Conservation (phyloP, 1,140 invertebrate species). For the Pseudachorutes palmiensis region DNA sequence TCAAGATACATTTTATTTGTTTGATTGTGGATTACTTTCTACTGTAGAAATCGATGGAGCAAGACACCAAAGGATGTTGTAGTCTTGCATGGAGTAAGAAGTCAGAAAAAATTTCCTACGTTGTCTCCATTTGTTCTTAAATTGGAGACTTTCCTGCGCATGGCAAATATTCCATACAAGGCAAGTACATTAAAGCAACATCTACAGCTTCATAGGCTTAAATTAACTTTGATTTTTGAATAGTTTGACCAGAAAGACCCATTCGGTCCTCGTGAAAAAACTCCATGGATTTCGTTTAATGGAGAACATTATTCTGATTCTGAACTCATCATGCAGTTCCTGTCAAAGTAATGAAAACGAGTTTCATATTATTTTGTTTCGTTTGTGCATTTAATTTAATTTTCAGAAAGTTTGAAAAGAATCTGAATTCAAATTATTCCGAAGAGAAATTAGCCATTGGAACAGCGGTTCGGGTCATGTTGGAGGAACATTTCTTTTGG, state of each 20-base stretch:
- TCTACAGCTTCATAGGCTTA: conserved; percentile 11
- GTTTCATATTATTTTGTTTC: not conserved
- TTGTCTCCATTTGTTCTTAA: conserved; percentile 40
- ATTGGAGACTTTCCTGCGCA: conserved; percentile 40
- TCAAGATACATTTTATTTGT: too few species aligned
- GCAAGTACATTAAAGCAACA: conserved; percentile 15
- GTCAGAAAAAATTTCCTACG: conserved; percentile 29
- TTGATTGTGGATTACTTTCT: too few species aligned
- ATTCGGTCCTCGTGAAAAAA: conserved; percentile 32
- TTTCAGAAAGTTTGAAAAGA: conserved; percentile 18
- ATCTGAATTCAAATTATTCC: conserved; percentile 14
- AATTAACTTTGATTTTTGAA: conserved; percentile 25
- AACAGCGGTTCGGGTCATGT: conserved; percentile 30
- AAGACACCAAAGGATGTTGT: conserved; percentile 19
- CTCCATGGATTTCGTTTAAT: conserved; percentile 45
- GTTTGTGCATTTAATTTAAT: not conserved
- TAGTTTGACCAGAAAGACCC: conserved; percentile 32
- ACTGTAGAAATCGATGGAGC: not conserved
- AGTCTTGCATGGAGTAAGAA: conserved; percentile 4
- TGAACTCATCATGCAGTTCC: conserved; percentile 29
- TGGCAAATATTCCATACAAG: conserved; percentile 40
- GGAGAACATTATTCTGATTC: conserved; percentile 44
- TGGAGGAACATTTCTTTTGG: conserved; percentile 35
- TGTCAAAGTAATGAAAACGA: conserved; percentile 20
- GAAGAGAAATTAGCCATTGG: conserved; percentile 24